These are phyloP conservation scores for Leptinotarsa juncta DNA, from an alignment of 2,888 invertebrate species.

Conservation along the genomic window DNA sequence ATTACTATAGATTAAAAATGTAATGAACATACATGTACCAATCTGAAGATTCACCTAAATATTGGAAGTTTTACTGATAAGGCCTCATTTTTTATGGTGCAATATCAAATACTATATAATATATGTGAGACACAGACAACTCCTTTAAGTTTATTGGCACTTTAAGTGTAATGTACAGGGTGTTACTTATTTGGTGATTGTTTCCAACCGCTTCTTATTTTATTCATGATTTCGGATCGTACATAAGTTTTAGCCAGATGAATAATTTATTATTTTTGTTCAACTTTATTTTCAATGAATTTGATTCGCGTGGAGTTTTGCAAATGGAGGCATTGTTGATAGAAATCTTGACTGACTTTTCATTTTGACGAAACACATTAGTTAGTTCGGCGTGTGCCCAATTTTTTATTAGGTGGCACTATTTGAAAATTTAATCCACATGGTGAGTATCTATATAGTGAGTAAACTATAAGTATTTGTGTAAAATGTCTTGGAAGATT, in stretches of 20 bases:
- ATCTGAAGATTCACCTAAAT: slow-evolving; percentile 48
- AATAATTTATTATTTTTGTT: not conserved
- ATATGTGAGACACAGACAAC: slow-evolving; percentile 35
- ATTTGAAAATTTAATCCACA: too few relatives aligned
- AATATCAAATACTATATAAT: slow-evolving; percentile 38
- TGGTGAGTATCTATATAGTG: too few relatives aligned
- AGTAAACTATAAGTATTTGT: too few relatives aligned
- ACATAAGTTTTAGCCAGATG: not conserved
- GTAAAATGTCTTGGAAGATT: too few relatives aligned
- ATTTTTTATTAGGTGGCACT: too few relatives aligned
- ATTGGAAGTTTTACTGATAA: slow-evolving; percentile 47
- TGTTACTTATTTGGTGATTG: slow-evolving; percentile 36
- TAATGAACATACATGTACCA: slow-evolving; percentile 51
- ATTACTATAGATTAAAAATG: slow-evolving; percentile 34
- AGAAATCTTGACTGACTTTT: too few relatives aligned
- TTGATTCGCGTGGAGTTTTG: too few relatives aligned
- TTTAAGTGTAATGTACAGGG: slow-evolving; percentile 54
- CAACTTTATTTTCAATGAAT: too few relatives aligned
- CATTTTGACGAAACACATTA: too few relatives aligned
- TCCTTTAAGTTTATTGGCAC: slow-evolving; percentile 46
- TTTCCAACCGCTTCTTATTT: not conserved
- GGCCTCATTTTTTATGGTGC: slow-evolving; percentile 49
- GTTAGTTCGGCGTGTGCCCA: too few relatives aligned
- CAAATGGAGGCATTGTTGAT: too few relatives aligned
- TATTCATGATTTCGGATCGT: not conserved